Percentiles rank a stretch among this genome's conserved stretches.
phyloP scores from a whole-genome alignment of 2,888 invertebrate species.

The Zygogramma bicolorata region DNA sequence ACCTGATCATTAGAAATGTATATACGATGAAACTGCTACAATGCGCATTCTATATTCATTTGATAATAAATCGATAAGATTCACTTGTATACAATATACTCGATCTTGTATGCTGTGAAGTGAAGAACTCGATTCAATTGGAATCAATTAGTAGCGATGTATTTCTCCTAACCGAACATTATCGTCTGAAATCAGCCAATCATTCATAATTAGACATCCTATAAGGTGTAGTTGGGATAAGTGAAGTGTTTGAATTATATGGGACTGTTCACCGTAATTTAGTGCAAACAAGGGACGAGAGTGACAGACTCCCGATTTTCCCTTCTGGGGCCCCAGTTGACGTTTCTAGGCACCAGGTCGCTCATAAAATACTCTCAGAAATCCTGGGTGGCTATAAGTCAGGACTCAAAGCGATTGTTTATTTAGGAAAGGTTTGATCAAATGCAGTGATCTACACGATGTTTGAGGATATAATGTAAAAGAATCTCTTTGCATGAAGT shows the following conservation, averaged over 20 bases:
- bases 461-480: too few relatives aligned
- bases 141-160: background rate
- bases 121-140: too few relatives aligned
- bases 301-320: constrained; percentile 42
- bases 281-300: constrained; percentile 52
- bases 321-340: constrained; percentile 35
- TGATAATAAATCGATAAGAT: too few relatives aligned
- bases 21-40: too few relatives aligned
- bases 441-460: too few relatives aligned
- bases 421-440: too few relatives aligned
- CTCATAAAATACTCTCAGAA: constrained; percentile 40
- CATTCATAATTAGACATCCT: background rate
- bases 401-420: constrained; percentile 21
- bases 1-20: too few relatives aligned
- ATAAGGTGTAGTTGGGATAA: constrained; percentile 23
- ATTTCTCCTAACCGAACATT: background rate
- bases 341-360: constrained; percentile 30
- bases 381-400: constrained; percentile 39
- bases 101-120: too few relatives aligned
- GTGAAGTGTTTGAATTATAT: constrained; percentile 41
- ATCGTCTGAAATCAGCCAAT: background rate
- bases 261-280: constrained; percentile 47
- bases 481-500: too few relatives aligned
- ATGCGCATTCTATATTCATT: too few relatives aligned
- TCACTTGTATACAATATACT: too few relatives aligned